phyloP scores from a whole-genome alignment of 2,113 vertebrate genomes.

The Caloenas nicobarica region DNA sequence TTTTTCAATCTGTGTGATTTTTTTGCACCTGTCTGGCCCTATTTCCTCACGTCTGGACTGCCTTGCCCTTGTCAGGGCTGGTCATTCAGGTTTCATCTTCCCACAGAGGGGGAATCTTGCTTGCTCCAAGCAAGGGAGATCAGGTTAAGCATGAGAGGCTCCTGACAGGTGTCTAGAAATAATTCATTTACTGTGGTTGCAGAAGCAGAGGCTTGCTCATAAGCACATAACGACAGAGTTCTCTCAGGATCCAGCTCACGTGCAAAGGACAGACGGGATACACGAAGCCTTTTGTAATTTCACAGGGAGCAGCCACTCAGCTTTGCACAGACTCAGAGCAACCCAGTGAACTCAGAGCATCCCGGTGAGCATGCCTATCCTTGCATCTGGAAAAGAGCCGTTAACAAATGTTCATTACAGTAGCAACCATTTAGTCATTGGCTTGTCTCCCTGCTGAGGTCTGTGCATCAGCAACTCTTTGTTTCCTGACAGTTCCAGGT shows the following conservation, averaged over 20 bases:
- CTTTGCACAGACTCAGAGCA: too few species aligned
- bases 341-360: fast-evolving
- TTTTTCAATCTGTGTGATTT: too few species aligned
- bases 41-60: background rate
- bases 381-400: background rate
- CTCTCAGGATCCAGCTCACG: background rate
- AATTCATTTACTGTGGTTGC: background rate
- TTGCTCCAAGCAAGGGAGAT: background rate
- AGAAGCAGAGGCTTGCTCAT: background rate
- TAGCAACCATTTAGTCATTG: background rate
- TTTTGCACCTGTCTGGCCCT: background rate
- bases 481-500: background rate
- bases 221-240: background rate
- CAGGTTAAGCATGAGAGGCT: background rate
- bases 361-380: background rate
- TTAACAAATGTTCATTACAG: background rate
- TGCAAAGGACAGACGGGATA: background rate
- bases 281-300: background rate
- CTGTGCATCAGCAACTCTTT: background rate
- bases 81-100: background rate
- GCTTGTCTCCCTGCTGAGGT: background rate
- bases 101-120: background rate
- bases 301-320: background rate
- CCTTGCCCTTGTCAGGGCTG: background rate
- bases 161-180: background rate